Evolutionary conservation across 2,113 vertebrate species (phyloP).

Genomic region (Onychostoma macrolepis): DNA sequence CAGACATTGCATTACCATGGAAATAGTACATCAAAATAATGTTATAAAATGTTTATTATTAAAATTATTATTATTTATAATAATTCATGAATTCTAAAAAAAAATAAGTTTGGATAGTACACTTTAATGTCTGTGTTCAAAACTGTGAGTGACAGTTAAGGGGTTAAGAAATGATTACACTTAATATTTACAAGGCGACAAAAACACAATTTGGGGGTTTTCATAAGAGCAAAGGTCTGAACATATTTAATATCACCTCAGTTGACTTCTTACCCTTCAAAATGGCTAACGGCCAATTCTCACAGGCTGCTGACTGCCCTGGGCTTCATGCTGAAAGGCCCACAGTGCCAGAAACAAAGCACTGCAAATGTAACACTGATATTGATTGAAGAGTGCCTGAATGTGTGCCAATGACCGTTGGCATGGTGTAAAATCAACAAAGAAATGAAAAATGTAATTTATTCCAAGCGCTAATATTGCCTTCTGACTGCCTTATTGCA

Average conservation of each 20-base stretch:
- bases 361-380: neutral
- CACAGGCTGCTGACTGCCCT: neutral
- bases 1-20: no score
- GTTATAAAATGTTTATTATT: no score
- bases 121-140: no score
- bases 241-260: neutral
- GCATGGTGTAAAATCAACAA: neutral
- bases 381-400: neutral
- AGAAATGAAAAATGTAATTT: neutral
- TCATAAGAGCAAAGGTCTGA: neutral
- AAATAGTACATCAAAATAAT: no score
- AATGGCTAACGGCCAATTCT: neutral
- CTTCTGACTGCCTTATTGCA: neutral
- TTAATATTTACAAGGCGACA: neutral
- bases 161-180: no score
- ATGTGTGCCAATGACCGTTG: neutral
- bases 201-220: neutral
- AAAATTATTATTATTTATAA: no score
- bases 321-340: neutral
- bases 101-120: no score
- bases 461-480: neutral
- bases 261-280: neutral
- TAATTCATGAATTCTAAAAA: no score
- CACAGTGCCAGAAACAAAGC: neutral
- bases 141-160: no score